Base-by-base conservation (phyloP, 1,140 invertebrate species). In the Drepana arcuata region DNA sequence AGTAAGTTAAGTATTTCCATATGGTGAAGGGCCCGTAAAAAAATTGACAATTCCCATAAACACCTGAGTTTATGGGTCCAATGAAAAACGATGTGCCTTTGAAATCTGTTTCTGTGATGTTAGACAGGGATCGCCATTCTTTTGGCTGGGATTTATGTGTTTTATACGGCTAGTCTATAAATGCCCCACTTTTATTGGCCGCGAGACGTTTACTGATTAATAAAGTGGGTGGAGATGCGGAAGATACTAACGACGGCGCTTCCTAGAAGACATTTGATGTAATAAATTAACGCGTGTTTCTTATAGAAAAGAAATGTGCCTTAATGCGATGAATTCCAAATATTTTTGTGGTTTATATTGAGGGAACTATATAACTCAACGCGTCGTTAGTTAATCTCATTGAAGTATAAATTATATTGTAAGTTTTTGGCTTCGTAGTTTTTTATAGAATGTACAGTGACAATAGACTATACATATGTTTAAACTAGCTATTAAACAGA, bases 141-240 rank as follows among this genome's bases (percentile, higher is more conserved):
- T 78, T 72, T 48, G 44, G 52, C 27, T 41, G 38, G 61, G 61
- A 75, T 81, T 78, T 75, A 78, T 74, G 72, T 57, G 51, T 61
- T 72, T 78, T 74, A 75, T 69, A 71, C 62, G 58, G 53, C 56
- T 47, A 67, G 65, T 71, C 69, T 75, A 77, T 81, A 77, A 81
- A 81, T 60, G 77, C 60, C 67, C 58, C 49, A 50, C 54, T 78
- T 80, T 77, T 78, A 81, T 69, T 61, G 58, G 62, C 64, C 63
- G 64, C 61, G 63, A 67, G 73, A 78, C 71, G 62, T 78, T 81
- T 72, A 78, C 63, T 71, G 73, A 74, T 81, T 80, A 73, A 73
- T 73, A 78, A 75, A 80, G 67, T 75, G 63, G 66, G 61, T 47
- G 57, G 60, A 61, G 61, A 80, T 61, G 67, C 67, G 71, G 75